Evolutionary conservation across 2,113 vertebrate genomes (phyloP).

Genomic region (Petroica traversi): DNA sequence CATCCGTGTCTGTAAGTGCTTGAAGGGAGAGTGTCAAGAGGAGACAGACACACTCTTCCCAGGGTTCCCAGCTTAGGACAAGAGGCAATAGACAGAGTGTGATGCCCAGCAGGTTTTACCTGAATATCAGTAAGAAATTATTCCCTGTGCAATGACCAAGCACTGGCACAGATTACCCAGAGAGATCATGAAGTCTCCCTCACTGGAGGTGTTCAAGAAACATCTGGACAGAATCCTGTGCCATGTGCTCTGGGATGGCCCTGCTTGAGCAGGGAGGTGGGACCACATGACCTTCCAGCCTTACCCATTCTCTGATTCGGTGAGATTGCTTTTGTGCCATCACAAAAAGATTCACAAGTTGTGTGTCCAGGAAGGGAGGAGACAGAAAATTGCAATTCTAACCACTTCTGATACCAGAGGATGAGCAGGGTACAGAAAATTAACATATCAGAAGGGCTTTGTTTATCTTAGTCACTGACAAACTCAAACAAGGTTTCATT

Average conservation of each 20-base stretch:
- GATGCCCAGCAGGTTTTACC: neutral
- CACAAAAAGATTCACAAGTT: neutral
- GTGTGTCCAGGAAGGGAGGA: neutral
- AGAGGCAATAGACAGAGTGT: neutral
- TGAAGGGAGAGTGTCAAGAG: neutral
- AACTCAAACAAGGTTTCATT: neutral
- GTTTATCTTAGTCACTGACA: neutral
- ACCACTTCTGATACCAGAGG: neutral
- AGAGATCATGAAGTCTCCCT: neutral
- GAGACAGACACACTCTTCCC: too few species aligned
- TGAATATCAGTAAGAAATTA: neutral
- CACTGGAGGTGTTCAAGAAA: neutral
- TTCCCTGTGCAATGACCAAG: accelerated
- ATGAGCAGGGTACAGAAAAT: neutral
- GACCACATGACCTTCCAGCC: neutral
- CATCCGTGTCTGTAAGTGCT: neutral
- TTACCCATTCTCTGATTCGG: neutral
- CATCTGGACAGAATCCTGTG: neutral
- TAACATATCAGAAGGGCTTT: neutral
- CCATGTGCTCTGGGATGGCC: neutral
- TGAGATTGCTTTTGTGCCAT: neutral
- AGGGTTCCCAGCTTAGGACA: neutral
- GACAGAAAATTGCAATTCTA: neutral
- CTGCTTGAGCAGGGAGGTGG: neutral
- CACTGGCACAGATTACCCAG: neutral